phyloP scores from a whole-genome alignment of 2,797 vertebrate genomes.

The Poecilia velifera region DNA sequence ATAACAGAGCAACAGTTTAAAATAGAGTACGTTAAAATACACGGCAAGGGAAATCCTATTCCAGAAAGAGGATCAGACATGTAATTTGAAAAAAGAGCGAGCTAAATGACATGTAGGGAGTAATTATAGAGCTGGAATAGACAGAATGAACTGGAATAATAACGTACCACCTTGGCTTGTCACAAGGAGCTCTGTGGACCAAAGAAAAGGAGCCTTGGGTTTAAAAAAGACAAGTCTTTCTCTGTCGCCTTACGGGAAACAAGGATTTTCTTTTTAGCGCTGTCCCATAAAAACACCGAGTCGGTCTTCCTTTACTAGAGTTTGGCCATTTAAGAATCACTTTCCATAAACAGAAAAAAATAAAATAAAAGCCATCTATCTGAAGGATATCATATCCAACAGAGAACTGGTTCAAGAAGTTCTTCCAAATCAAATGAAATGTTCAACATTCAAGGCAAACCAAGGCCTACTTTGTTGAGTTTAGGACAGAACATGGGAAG shows the following conservation, averaged over 20 bases:
- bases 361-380: background rate
- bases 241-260: conserved; percentile 67
- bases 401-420: background rate
- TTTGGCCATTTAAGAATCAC: background rate
- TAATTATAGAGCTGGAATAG: conserved; percentile 83
- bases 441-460: conserved; percentile 6
- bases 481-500: conserved; percentile 10
- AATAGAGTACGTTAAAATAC: conserved; percentile 82
- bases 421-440: background rate
- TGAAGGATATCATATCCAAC: background rate
- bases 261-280: conserved; percentile 12
- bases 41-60: conserved; percentile 81
- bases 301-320: background rate
- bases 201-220: conserved; percentile 69
- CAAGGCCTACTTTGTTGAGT: conserved; percentile 15
- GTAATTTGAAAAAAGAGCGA: conserved; percentile 78
- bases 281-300: background rate
- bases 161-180: conserved; percentile 82
- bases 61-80: conserved; percentile 75
- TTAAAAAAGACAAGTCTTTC: conserved; percentile 58
- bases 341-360: background rate
- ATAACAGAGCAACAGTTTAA: conserved; percentile 83
- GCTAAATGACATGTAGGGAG: conserved; percentile 78
- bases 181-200: conserved; percentile 65
- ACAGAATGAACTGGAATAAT: conserved; percentile 83